Evolutionary conservation across 2,797 vertebrate genomes (phyloP).

Genomic region (Cynodonichthys magdalenae): DNA sequence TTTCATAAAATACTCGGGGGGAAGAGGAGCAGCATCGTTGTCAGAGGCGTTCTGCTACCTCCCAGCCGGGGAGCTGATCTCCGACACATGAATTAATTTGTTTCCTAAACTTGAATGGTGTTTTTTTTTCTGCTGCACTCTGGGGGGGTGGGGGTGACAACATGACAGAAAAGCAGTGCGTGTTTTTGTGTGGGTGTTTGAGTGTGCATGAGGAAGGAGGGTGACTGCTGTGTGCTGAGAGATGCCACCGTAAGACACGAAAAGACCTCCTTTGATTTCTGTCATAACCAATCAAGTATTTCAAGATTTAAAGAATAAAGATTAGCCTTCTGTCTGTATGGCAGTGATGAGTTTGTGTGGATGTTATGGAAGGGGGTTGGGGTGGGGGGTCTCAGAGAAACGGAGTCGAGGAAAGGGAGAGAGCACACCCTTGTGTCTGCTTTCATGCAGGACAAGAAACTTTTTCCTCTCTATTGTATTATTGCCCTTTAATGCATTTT

Average conservation of each 20-base stretch:
- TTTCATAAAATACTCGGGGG: conserved; percentile 55
- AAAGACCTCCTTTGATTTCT: conserved; percentile 67
- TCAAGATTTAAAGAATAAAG: conserved; percentile 58
- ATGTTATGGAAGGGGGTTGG: neutral
- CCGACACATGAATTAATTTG: conserved; percentile 77
- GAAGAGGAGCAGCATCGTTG: conserved; percentile 53
- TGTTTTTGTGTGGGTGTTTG: conserved; percentile 24
- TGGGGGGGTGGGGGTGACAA: conserved; percentile 50
- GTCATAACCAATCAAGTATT: conserved; percentile 69
- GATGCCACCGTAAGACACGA: conserved; percentile 59
- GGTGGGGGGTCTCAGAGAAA: conserved; percentile 8
- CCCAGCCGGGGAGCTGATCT: conserved; percentile 67
- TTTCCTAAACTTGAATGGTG: conserved; percentile 71
- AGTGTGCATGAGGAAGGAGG: conserved; percentile 15
- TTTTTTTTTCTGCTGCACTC: conserved; percentile 55
- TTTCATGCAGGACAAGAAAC: conserved; percentile 34
- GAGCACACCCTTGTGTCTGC: conserved; percentile 62
- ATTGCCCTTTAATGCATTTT: neutral
- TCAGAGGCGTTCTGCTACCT: conserved; percentile 64
- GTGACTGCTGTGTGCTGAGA: conserved; percentile 40
- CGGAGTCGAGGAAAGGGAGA: conserved; percentile 42
- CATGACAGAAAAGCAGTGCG: conserved; percentile 62
- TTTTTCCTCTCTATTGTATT: conserved; percentile 1
- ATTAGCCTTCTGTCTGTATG: conserved; percentile 33
- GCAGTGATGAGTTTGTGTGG: neutral